A percentile compares a stretch with the other conserved stretches of the same genome.
Evolutionary conservation across 1,140 invertebrate genomes (phyloP).

Genomic region (Neodiprion lecontei): DNA sequence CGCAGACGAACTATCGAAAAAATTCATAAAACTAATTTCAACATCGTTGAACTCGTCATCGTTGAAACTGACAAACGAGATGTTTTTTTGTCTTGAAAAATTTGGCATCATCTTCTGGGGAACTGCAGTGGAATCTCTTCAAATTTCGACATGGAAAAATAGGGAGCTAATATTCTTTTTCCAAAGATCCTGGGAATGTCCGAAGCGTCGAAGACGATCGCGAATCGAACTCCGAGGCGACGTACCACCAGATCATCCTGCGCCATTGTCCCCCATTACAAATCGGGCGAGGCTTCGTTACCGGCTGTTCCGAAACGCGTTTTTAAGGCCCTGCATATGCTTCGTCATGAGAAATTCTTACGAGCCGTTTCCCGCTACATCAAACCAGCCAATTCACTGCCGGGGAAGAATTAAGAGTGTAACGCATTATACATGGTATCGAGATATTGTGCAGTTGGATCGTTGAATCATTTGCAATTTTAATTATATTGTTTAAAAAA

Average conservation of each 20-base stretch:
- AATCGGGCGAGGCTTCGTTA: not conserved
- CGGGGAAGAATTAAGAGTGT: not conserved
- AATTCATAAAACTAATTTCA: no score
- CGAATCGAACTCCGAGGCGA: not conserved
- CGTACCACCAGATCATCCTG: not conserved
- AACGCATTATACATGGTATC: no score
- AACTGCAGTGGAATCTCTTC: no score
- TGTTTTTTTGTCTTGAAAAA: not conserved
- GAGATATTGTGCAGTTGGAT: no score
- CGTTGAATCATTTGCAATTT: no score
- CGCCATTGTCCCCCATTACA: no score
- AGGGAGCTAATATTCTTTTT: not conserved
- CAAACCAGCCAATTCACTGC: constrained; percentile 10
- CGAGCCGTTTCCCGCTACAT: constrained; percentile 18
- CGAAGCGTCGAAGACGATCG: not conserved
- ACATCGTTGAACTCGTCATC: no score
- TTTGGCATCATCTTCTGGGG: not conserved
- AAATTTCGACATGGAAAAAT: constrained; percentile 5
- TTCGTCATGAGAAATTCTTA: constrained; percentile 22
- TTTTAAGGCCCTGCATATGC: constrained; percentile 18
- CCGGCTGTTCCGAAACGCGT: constrained; percentile 23
- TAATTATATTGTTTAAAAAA: no score
- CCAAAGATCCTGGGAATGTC: no score
- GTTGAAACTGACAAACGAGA: no score
- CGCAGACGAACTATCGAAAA: no score